phyloP scores from a whole-genome alignment of 2,888 invertebrate species.

The Drosophila imparisetae region DNA sequence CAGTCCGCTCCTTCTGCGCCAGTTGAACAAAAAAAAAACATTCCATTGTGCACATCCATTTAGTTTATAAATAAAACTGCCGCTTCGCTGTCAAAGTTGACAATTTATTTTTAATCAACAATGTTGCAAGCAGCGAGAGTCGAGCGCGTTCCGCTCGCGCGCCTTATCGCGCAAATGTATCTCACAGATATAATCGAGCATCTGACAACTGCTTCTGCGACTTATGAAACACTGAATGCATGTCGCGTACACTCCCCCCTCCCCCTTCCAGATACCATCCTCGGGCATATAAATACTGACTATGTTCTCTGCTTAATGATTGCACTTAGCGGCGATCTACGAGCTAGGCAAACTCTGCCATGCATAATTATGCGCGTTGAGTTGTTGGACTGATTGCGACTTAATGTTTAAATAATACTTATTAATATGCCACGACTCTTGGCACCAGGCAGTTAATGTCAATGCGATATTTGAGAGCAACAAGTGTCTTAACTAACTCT shows the following conservation, averaged over 20 bases:
- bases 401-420: conserved; percentile 1
- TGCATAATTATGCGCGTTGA: conserved; percentile 29
- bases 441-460: not conserved
- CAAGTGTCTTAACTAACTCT: not conserved
- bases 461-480: not conserved
- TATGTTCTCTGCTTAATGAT: conserved; percentile 10
- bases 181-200: conserved; percentile 47
- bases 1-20: conserved; percentile 12
- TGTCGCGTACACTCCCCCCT: conserved; percentile 22
- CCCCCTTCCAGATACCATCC: not conserved
- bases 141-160: conserved; percentile 41
- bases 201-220: conserved; percentile 8
- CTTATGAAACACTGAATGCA: conserved; percentile 38
- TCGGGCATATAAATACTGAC: conserved; percentile 18
- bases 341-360: not conserved
- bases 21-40: conserved; percentile 15
- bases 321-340: not conserved
- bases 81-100: conserved; percentile 76
- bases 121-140: conserved; percentile 34
- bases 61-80: conserved; percentile 71
- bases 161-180: conserved; percentile 50
- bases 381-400: conserved; percentile 23
- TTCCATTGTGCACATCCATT: conserved; percentile 57
- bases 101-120: conserved; percentile 79
- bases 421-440: not conserved